A percentile compares a stretch with the other conserved stretches of the same genome.
phyloP scores from a whole-genome alignment of 2,113 vertebrate genomes.

The Rhizomys pruinosus region DNA sequence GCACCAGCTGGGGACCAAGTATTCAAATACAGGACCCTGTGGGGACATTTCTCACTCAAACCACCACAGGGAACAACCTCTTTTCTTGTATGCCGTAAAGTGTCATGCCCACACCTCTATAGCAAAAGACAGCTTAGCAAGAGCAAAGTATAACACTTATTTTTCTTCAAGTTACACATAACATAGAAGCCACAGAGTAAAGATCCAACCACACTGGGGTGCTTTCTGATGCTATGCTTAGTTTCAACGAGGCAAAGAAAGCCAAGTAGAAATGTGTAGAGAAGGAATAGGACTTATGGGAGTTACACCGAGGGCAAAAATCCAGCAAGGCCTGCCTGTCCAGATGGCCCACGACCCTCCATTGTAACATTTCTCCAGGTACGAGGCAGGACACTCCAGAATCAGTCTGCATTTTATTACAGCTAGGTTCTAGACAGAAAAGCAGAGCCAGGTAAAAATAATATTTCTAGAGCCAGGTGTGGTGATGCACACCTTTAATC shows the following conservation, averaged over 20 bases:
- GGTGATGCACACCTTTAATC: no score
- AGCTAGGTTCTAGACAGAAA: not conserved
- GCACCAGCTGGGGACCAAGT: no score
- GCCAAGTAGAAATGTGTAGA: not conserved
- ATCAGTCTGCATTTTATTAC: not conserved
- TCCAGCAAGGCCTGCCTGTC: not conserved
- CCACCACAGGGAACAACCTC: no score
- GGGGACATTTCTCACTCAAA: no score
- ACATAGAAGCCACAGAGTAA: not conserved
- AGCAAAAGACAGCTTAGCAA: not conserved
- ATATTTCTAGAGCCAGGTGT: no score
- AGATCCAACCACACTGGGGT: not conserved
- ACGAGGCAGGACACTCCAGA: not conserved
- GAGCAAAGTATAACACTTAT: not conserved
- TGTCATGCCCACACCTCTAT: not conserved
- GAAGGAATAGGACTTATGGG: not conserved
- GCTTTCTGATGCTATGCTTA: not conserved
- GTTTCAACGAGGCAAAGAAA: not conserved
- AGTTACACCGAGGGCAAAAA: not conserved
- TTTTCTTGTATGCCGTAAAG: not conserved
- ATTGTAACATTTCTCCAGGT: not conserved
- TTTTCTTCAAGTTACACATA: not conserved
- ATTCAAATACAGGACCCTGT: no score
- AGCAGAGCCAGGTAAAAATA: no score
- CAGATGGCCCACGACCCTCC: not conserved